These are phyloP conservation scores for Ectemnius continuus DNA, from an alignment of 2,888 invertebrate species.

Conservation along the genomic window DNA sequence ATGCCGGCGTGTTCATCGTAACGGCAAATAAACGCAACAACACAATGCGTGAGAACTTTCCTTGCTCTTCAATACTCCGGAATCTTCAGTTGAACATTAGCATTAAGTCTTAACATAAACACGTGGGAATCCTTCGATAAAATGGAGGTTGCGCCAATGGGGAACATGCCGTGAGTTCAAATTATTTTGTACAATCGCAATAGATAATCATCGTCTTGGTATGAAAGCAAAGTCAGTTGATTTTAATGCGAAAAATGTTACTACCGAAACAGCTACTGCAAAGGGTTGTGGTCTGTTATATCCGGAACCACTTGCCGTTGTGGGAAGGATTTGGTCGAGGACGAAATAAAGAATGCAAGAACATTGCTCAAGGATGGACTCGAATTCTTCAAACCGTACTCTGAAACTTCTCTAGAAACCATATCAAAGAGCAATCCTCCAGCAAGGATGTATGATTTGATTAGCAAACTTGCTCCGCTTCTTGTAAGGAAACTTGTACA, in stretches of 20 bases:
- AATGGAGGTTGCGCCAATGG: constrained; percentile 67
- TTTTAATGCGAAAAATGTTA: background rate
- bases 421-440: constrained; percentile 70
- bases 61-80: no score
- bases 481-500: constrained; percentile 63
- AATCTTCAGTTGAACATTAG: no score
- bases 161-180: constrained; percentile 69
- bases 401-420: constrained; percentile 69
- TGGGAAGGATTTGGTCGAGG: constrained; percentile 73
- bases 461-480: constrained; percentile 74
- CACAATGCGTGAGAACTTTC: background rate
- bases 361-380: constrained; percentile 71
- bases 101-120: no score
- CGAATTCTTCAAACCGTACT: constrained; percentile 69
- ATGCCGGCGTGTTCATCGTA: no score
- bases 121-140: background rate
- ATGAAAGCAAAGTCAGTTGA: background rate
- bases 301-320: constrained; percentile 76
- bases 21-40: background rate
- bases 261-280: constrained; percentile 69
- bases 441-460: constrained; percentile 71
- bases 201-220: background rate
- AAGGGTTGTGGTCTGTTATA: constrained; percentile 75
- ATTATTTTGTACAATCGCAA: background rate
- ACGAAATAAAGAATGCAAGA: constrained; percentile 73